These are phyloP conservation scores for Agapornis canus DNA, from an alignment of 2,797 vertebrate genomes.

Conservation along the genomic window DNA sequence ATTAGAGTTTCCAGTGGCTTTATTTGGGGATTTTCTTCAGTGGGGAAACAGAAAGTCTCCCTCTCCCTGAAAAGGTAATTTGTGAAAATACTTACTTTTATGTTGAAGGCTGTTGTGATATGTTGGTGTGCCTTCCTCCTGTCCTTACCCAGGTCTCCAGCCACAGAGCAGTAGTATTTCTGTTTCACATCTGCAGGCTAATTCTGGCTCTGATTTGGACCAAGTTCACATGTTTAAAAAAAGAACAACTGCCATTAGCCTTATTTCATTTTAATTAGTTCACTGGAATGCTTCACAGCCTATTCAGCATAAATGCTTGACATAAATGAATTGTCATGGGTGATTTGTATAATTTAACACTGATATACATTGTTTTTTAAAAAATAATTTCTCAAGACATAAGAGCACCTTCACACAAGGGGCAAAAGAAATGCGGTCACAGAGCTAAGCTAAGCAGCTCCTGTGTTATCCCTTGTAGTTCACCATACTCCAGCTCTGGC, in stretches of 20 bases:
- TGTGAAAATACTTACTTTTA: background rate
- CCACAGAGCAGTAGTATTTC: background rate
- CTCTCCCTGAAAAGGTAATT: background rate
- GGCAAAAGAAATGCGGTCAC: background rate
- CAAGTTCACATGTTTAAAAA: background rate
- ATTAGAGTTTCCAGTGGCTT: background rate
- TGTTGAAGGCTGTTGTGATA: background rate
- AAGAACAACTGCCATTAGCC: background rate
- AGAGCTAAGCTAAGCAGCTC: background rate
- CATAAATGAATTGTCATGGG: background rate
- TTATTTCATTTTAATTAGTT: slow-evolving; percentile 42
- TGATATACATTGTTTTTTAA: rapidly evolving
- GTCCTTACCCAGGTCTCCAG: background rate
- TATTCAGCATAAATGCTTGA: background rate
- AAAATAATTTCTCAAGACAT: background rate
- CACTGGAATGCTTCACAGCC: background rate
- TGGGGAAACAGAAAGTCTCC: background rate
- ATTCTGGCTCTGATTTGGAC: background rate
- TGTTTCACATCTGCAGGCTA: background rate
- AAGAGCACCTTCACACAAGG: background rate
- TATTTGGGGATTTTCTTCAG: background rate
- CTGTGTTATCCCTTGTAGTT: background rate
- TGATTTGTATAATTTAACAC: background rate
- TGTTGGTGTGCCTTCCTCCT: background rate
- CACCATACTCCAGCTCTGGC: slow-evolving; percentile 4